Evolutionary conservation across 2,113 vertebrate genomes (phyloP), one percentile per base, ranked within the genome.

Genomic region (Sinocyclocheilus anophthalmus): DNA sequence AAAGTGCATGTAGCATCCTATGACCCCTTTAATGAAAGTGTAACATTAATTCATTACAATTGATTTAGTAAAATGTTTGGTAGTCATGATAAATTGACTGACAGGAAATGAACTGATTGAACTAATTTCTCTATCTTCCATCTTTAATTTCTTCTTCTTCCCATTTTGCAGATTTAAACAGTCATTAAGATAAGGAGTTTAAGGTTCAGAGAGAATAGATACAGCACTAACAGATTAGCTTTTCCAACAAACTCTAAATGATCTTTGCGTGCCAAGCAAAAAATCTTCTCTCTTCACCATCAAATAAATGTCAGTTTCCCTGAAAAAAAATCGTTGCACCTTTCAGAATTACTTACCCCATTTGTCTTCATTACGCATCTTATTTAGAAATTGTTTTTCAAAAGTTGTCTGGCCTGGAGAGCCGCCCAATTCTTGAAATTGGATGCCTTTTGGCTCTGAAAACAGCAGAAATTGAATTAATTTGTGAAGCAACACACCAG

Each of bases 381-480:
- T 42, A 75, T 75, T 59, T 75, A 48, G 72, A 75, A 75, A 48
- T 75, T 48, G 72, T 48, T 48, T 24, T 48, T 12, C 39, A 24
- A 24, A 75, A 48, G 72, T 75, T 48, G 72, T 16, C 42, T 76
- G 42, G 72, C 42, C 72, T 76, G 72, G 72, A 24, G 6, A 45
- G n/a, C 72, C 11, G 12, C 72, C 72, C 72, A 26, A n/a, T 12
- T 48, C n/a, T 76, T 76, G 72, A 76, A 45, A 48, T 76, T 76
- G 42, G n/a, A 76, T n/a, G 45, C 12, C 6, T 48, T 48, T 72
- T 76, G 72, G 72, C 72, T 48, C 72, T 48, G 72, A 76, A 75
- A 76, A 76, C 9, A 76, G 42, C 72, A 48, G 42, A 76, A 76
- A 76, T 48, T 48, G n/a, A 76, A 48, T 76, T 48, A 26, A 76